A percentile compares a stretch with the other conserved stretches of the same genome.
phyloP scores from a whole-genome alignment of 2,888 invertebrate genomes.

The Aleiodes alternator region DNA sequence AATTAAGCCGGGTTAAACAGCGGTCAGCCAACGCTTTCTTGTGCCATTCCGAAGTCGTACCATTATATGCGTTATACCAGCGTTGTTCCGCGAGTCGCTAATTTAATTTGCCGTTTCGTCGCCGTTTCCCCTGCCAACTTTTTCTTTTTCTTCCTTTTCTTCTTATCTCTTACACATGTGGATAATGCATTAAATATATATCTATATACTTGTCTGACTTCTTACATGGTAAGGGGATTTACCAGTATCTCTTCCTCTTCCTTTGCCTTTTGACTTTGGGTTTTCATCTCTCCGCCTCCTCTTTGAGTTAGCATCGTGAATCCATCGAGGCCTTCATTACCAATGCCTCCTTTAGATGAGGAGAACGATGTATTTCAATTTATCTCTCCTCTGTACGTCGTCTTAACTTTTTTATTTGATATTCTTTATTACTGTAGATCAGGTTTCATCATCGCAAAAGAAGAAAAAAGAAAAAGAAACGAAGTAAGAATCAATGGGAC shows the following conservation, averaged over 20 bases:
- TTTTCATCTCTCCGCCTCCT: constrained; percentile 50
- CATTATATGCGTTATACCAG: constrained; percentile 36
- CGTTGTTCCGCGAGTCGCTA: constrained; percentile 69
- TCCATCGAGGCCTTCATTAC: constrained; percentile 12
- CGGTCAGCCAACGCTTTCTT: constrained; percentile 73
- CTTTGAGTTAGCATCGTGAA: constrained; percentile 38
- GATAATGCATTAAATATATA: neutral
- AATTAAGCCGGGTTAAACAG: constrained; percentile 73
- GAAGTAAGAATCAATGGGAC: neutral
- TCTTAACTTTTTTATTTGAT: neutral
- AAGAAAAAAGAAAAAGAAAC: too few relatives aligned
- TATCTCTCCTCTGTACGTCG: neutral
- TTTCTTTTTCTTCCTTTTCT: constrained; percentile 20
- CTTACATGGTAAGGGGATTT: constrained; percentile 4
- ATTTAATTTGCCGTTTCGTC: constrained; percentile 75
- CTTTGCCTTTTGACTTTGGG: constrained; percentile 7
- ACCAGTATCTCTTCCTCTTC: constrained; percentile 3
- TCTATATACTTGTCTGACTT: neutral
- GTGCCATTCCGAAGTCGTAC: constrained; percentile 53
- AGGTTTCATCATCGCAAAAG: neutral
- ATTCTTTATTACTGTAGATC: constrained; percentile 9
- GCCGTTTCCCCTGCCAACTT: constrained; percentile 56
- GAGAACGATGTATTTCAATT: constrained; percentile 20
- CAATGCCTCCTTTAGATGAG: constrained; percentile 4
- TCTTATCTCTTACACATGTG: constrained; percentile 33